phyloP scores from a whole-genome alignment of 2,113 vertebrate genomes.

The Triplophysa siluroides region DNA sequence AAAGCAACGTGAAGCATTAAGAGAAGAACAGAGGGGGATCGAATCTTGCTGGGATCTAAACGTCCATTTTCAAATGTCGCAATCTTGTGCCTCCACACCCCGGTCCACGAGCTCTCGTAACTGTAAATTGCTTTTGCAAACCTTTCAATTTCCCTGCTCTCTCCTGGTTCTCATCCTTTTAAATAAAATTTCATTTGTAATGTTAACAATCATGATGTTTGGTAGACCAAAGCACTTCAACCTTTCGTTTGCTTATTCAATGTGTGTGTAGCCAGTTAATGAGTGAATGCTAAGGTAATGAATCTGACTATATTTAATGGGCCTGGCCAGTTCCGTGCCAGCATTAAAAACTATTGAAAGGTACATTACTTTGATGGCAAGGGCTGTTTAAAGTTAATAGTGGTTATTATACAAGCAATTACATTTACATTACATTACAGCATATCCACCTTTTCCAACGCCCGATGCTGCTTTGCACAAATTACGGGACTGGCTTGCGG shows the following conservation, averaged over 20 bases:
- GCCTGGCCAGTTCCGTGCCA: not conserved
- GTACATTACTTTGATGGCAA: not conserved
- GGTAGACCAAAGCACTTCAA: constrained; percentile 68
- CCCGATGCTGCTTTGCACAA: no score
- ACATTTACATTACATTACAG: not conserved
- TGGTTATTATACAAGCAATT: not conserved
- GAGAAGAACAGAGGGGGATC: constrained; percentile 20
- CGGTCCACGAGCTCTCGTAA: constrained; percentile 32
- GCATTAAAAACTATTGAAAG: not conserved
- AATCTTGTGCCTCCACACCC: not conserved
- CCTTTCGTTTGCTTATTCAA: constrained; percentile 67
- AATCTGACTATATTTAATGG: constrained; percentile 3
- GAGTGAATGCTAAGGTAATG: not conserved
- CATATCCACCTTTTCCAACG: no score
- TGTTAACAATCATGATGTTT: constrained; percentile 76
- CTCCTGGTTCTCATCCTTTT: constrained; percentile 63
- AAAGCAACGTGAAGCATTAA: constrained; percentile 33
- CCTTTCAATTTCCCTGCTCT: constrained; percentile 34
- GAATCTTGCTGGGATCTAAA: constrained; percentile 26
- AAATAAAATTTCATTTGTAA: constrained; percentile 70
- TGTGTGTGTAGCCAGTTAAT: constrained; percentile 18
- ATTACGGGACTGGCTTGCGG: no score
- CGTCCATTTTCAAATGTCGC: constrained; percentile 51
- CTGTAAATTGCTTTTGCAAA: constrained; percentile 50
- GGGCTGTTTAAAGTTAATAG: not conserved